Evolutionary conservation across 2,797 vertebrate species (phyloP).

Genomic region (Darevskia nairensis): DNA sequence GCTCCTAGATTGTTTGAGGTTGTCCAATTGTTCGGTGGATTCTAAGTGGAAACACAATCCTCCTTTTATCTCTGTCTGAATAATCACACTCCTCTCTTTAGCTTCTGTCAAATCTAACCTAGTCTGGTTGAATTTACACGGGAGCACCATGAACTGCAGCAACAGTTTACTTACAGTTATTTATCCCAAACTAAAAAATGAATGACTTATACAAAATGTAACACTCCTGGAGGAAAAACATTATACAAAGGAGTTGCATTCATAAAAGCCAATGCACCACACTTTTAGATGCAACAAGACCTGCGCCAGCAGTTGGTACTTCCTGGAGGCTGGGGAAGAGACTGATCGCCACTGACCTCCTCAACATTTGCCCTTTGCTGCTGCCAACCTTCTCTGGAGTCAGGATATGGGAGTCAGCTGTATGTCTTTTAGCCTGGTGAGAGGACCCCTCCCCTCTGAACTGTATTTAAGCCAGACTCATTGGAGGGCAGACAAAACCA

Average conservation of each 20-base stretch:
- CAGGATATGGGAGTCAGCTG: too few relatives aligned
- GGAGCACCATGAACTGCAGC: not conserved
- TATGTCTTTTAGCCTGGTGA: too few relatives aligned
- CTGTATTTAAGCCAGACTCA: too few relatives aligned
- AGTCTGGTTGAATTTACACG: too few relatives aligned
- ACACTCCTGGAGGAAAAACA: not conserved
- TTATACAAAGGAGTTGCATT: not conserved
- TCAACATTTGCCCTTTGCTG: too few relatives aligned
- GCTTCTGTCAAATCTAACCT: not conserved
- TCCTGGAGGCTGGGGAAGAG: too few relatives aligned
- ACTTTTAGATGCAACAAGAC: too few relatives aligned
- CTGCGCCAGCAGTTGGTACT: too few relatives aligned
- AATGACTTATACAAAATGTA: not conserved
- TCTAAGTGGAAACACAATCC: slow-evolving; percentile 1
- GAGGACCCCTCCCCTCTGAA: too few relatives aligned
- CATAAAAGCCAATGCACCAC: not conserved
- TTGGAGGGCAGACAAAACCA: too few relatives aligned
- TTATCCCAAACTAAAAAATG: not conserved
- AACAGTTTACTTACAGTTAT: not conserved
- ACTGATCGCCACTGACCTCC: too few relatives aligned
- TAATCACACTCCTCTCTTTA: not conserved
- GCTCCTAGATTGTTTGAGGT: not conserved
- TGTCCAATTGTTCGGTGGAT: not conserved
- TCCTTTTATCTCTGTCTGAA: not conserved
- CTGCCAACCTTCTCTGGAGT: too few relatives aligned